These are phyloP conservation scores for Capra hircus DNA, from an alignment of 2,113 vertebrate genomes.

Conservation along the genomic window DNA sequence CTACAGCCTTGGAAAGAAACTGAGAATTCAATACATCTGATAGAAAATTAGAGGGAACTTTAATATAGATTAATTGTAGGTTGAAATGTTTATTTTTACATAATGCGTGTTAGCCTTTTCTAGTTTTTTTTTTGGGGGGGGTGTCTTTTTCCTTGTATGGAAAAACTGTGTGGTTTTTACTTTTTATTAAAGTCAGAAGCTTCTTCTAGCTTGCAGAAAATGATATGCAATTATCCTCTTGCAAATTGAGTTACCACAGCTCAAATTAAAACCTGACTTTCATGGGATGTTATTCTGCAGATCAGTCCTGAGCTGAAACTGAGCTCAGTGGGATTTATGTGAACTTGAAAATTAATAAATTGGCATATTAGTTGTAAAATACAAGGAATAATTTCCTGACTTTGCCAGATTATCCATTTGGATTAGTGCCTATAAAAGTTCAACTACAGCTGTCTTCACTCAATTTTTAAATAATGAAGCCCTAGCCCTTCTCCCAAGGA, in stretches of 20 bases:
- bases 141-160: not conserved
- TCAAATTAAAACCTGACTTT: constrained; percentile 64
- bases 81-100: constrained; percentile 6
- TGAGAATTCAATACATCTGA: not conserved
- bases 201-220: constrained; percentile 39
- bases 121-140: not conserved
- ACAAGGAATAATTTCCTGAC: constrained; percentile 51
- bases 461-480: constrained; percentile 64
- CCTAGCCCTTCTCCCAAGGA: constrained; percentile 29
- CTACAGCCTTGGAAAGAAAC: not conserved
- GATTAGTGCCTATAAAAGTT: constrained; percentile 59
- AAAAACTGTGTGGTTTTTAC: not conserved
- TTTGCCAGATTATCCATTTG: constrained; percentile 63
- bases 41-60: not conserved
- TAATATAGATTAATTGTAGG: not conserved
- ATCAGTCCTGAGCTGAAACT: constrained; percentile 36
- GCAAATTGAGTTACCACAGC: not conserved
- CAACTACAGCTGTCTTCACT: constrained; percentile 39
- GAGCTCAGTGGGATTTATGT: constrained; percentile 50
- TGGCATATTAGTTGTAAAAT: constrained; percentile 63
- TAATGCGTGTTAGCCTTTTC: not conserved
- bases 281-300: not conserved
- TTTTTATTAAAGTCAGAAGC: constrained; percentile 40
- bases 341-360: constrained; percentile 73
- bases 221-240: constrained; percentile 26